Evolutionary conservation across 2,113 vertebrate species (phyloP).

Genomic region (Strigops habroptila): DNA sequence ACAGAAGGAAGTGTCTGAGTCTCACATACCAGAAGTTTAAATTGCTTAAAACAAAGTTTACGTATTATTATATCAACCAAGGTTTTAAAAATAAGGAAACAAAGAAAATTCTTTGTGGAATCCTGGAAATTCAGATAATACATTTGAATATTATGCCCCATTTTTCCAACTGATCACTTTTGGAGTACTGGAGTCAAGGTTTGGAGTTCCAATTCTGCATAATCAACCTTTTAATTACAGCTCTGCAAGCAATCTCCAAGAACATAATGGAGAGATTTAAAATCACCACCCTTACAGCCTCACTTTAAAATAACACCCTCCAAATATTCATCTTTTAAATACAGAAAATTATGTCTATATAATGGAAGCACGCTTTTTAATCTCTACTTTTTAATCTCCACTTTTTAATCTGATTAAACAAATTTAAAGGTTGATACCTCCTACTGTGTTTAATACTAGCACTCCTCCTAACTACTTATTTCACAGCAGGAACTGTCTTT

Average conservation of each 20-base stretch:
- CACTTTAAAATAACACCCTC: conserved; percentile 52
- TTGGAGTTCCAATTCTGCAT: neutral
- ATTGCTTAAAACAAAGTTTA: neutral
- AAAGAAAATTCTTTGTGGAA: neutral
- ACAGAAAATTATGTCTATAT: conserved; percentile 24
- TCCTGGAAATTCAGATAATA: neutral
- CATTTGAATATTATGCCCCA: fast-evolving
- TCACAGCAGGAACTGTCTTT: conserved; percentile 69
- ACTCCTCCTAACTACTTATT: conserved; percentile 71
- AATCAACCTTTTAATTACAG: conserved; percentile 45
- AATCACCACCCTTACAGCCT: conserved; percentile 4
- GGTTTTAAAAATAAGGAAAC: neutral
- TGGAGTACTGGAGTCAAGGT: neutral
- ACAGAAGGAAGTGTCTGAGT: neutral
- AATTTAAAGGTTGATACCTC: conserved; percentile 66
- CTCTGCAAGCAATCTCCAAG: neutral
- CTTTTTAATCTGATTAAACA: conserved; percentile 77
- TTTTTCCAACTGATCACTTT: neutral
- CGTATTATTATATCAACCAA: neutral
- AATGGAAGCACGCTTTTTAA: conserved; percentile 53
- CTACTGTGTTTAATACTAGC: conserved; percentile 60
- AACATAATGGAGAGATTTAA: conserved; percentile 30
- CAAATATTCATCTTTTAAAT: conserved; percentile 53
- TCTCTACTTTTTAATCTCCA: conserved; percentile 71
- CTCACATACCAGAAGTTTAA: neutral